These are phyloP conservation scores for Archocentrus centrarchus DNA, from an alignment of 2,113 vertebrate species.

Conservation along the genomic window DNA sequence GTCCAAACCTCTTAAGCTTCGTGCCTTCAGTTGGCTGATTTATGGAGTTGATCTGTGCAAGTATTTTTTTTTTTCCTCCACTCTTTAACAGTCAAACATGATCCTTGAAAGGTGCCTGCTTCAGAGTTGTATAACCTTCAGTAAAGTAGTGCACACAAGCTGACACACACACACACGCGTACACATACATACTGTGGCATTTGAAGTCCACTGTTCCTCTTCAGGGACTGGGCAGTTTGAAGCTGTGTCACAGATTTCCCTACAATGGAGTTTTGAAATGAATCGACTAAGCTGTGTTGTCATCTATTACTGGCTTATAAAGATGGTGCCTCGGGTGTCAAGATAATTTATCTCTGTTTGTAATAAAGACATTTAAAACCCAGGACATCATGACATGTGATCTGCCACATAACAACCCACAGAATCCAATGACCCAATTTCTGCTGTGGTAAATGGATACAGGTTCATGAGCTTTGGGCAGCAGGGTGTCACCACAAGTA, in stretches of 20 bases:
- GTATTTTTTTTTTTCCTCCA: not conserved
- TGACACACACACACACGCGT: slow-evolving; percentile 40
- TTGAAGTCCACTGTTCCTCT: slow-evolving; percentile 44
- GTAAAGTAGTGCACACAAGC: slow-evolving; percentile 41
- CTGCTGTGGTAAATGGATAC: slow-evolving; percentile 37
- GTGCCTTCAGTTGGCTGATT: slow-evolving; percentile 63
- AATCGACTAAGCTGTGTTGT: slow-evolving; percentile 55
- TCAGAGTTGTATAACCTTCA: slow-evolving; percentile 49
- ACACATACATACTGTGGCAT: slow-evolving; percentile 31
- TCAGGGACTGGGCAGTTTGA: slow-evolving; percentile 40
- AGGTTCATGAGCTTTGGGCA: slow-evolving; percentile 20
- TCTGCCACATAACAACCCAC: slow-evolving; percentile 58
- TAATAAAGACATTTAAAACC: slow-evolving; percentile 59
- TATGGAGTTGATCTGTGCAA: slow-evolving; percentile 69
- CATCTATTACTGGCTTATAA: slow-evolving; percentile 59
- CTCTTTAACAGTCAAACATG: slow-evolving; percentile 59
- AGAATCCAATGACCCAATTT: slow-evolving; percentile 65
- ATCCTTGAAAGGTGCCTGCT: slow-evolving; percentile 62
- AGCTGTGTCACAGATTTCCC: slow-evolving; percentile 59
- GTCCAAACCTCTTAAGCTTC: slow-evolving; percentile 52
- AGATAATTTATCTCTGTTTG: slow-evolving; percentile 66
- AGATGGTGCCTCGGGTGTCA: slow-evolving; percentile 45
- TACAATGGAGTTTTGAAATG: slow-evolving; percentile 57
- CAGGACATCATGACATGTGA: slow-evolving; percentile 60
- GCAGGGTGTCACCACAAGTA: not conserved